These are phyloP conservation scores for Scatophagus argus DNA, from an alignment of 2,113 vertebrate genomes.

Conservation along the genomic window DNA sequence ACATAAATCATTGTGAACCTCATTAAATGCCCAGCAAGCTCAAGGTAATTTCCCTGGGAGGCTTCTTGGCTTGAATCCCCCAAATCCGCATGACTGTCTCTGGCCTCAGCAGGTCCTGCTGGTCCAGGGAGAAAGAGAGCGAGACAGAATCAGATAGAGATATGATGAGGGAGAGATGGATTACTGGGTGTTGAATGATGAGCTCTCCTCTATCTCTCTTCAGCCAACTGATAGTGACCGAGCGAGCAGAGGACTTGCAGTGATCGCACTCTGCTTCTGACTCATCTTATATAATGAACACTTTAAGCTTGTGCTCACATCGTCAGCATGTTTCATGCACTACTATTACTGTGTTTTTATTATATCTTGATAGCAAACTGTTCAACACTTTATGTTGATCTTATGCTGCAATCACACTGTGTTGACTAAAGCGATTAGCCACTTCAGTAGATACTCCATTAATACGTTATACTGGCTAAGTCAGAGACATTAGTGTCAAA, in stretches of 20 bases:
- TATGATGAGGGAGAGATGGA: conserved; percentile 50
- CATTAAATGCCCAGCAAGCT: conserved; percentile 73
- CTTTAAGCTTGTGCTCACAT: conserved; percentile 4
- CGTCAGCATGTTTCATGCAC: conserved; percentile 37
- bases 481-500: neutral
- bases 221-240: conserved; percentile 48
- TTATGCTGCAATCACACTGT: neutral
- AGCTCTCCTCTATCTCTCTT: conserved; percentile 48
- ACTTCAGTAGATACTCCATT: neutral
- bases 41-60: conserved; percentile 67
- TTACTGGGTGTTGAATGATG: conserved; percentile 57
- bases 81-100: conserved; percentile 59
- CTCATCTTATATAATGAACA: conserved; percentile 33
- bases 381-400: neutral
- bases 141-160: conserved; percentile 48
- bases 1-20: conserved; percentile 77
- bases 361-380: neutral
- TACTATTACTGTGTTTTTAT: conserved; percentile 5
- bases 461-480: neutral
- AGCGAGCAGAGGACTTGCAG: conserved; percentile 26
- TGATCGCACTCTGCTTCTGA: conserved; percentile 28
- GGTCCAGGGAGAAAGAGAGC: conserved; percentile 16
- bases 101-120: conserved; percentile 55
- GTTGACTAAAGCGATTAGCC: too few species aligned
- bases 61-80: conserved; percentile 57